Conservation (phyloP, 2,113 vertebrate species). For the Ginglymostoma cirratum region DNA sequence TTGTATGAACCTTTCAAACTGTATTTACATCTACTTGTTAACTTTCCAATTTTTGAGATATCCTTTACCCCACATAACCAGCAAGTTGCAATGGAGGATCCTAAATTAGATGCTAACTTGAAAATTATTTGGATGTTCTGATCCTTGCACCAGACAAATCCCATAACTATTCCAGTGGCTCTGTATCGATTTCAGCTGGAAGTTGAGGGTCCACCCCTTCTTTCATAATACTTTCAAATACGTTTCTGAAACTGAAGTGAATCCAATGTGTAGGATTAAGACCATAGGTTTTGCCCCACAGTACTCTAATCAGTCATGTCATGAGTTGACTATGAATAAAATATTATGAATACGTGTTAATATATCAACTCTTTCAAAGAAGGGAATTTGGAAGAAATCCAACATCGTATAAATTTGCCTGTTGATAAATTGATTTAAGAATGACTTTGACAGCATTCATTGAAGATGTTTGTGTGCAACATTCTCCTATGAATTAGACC, state of each 20-base stretch:
- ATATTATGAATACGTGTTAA: neutral
- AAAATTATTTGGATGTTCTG: neutral
- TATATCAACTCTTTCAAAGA: neutral
- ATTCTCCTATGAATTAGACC: neutral
- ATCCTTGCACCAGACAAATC: neutral
- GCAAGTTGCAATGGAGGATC: neutral
- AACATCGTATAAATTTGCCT: neutral
- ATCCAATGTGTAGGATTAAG: neutral
- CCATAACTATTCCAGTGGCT: neutral
- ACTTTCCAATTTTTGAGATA: too few relatives aligned
- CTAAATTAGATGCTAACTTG: neutral
- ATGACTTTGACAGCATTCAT: neutral
- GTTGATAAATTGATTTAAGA: neutral
- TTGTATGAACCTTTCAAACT: neutral
- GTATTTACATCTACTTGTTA: too few relatives aligned
- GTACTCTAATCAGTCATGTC: neutral
- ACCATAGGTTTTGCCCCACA: neutral
- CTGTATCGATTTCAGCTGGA: neutral
- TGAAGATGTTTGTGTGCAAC: neutral
- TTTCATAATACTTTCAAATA: neutral
- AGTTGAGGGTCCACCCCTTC: neutral
- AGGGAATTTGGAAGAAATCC: neutral
- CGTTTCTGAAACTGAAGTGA: neutral
- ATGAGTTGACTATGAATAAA: neutral
- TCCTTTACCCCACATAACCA: neutral